These are phyloP conservation scores for Drosophila acutilabella DNA, from an alignment of 2,888 invertebrate genomes.

Conservation along the genomic window DNA sequence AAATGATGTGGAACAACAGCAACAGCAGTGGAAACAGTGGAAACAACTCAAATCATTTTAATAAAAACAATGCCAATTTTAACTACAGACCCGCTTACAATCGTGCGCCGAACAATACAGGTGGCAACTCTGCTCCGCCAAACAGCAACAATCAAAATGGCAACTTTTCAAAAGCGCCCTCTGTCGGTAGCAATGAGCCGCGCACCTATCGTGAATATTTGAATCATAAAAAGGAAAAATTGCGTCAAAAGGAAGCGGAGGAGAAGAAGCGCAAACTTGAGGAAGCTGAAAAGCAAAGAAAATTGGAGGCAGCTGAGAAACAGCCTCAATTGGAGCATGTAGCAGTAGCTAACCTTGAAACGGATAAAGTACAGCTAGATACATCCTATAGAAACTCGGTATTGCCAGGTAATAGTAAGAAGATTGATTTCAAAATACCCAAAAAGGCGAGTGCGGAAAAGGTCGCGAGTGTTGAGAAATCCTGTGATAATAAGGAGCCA, in stretches of 20 bases:
- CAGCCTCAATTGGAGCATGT: not conserved
- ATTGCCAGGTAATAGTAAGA: constrained; percentile 47
- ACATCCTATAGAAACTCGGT: constrained; percentile 76
- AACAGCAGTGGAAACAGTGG: constrained; percentile 1
- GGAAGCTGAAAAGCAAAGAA: constrained; percentile 38
- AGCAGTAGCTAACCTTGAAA: not conserved
- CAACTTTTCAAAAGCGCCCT: not conserved
- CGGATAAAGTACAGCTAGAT: constrained; percentile 64
- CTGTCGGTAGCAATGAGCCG: constrained; percentile 44
- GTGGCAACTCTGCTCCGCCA: not conserved
- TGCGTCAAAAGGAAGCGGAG: constrained; percentile 24
- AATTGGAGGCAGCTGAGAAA: constrained; percentile 7
- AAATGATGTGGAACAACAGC: not conserved
- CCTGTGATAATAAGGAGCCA: not conserved
- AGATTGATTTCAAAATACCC: constrained; percentile 81
- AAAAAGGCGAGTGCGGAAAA: constrained; percentile 36
- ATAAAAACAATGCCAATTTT: constrained; percentile 5
- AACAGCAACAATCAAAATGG: not conserved
- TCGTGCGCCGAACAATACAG: not conserved
- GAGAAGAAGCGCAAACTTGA: constrained; percentile 28
- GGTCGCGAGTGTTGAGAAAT: not conserved
- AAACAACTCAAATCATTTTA: not conserved
- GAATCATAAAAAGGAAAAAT: constrained; percentile 69
- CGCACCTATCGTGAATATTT: constrained; percentile 80
- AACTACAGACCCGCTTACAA: not conserved